Conservation (phyloP, 1,140 invertebrate genomes). For the Ips typographus region DNA sequence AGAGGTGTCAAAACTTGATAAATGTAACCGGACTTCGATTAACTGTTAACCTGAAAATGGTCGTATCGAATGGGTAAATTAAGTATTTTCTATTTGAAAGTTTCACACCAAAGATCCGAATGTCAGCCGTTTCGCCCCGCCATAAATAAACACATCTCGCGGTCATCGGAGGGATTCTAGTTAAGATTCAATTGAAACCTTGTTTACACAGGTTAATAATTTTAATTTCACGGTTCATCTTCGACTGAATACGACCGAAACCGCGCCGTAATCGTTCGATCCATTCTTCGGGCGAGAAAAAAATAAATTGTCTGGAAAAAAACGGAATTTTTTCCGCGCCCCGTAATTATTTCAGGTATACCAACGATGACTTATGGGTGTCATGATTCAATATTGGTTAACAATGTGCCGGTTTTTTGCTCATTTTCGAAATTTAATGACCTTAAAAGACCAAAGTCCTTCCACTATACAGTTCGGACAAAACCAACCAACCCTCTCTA, state of each 20-base stretch:
- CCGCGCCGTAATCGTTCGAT: slow-evolving; percentile 9
- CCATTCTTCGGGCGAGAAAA: not conserved
- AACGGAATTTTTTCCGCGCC: not conserved
- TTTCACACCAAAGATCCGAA: too few relatives aligned
- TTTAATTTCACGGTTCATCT: slow-evolving; percentile 24
- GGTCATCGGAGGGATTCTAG: not conserved
- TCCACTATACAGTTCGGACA: not conserved
- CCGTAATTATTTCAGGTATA: too few relatives aligned
- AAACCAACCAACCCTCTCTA: not conserved
- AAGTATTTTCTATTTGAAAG: too few relatives aligned
- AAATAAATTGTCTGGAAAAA: not conserved
- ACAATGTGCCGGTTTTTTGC: not conserved
- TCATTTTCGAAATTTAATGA: too few relatives aligned
- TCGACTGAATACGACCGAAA: slow-evolving; percentile 2
- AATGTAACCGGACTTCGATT: too few relatives aligned
- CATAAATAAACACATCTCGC: too few relatives aligned
- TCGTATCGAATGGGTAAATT: too few relatives aligned
- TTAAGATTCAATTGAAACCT: slow-evolving; percentile 21
- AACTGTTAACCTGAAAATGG: too few relatives aligned
- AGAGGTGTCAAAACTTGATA: too few relatives aligned
- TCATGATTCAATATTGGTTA: slow-evolving; percentile 1
- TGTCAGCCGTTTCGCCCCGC: too few relatives aligned
- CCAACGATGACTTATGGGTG: not conserved
- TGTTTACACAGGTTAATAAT: slow-evolving; percentile 29
- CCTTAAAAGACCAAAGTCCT: too few relatives aligned